A percentile compares a stretch with the other conserved stretches of the same genome.
Evolutionary conservation across 2,797 vertebrate species (phyloP).

Genomic region (Cygnus olor): DNA sequence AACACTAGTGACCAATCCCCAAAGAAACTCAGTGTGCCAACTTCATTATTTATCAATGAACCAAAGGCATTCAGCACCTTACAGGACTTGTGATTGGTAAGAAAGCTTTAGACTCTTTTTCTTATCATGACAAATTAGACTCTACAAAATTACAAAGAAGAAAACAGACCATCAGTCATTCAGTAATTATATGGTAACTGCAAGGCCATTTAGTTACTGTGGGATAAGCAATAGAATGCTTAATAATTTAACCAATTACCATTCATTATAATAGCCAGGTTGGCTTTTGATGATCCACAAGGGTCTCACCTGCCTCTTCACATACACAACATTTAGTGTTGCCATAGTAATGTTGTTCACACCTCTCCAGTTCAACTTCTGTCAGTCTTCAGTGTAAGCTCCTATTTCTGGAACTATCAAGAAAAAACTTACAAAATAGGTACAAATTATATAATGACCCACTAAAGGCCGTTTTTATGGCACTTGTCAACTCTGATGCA

Average conservation of each 20-base stretch:
- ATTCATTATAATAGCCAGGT: conserved; percentile 77
- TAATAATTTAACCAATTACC: conserved; percentile 82
- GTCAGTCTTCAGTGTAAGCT: conserved; percentile 66
- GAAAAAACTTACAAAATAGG: conserved; percentile 63
- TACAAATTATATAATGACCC: conserved; percentile 59
- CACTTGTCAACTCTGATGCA: conserved; percentile 51
- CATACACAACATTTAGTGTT: conserved; percentile 60
- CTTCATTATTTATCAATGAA: not conserved
- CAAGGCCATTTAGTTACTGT: conserved; percentile 77
- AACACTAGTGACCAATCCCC: not conserved
- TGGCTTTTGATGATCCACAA: conserved; percentile 77
- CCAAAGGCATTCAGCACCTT: not conserved
- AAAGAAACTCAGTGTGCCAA: not conserved
- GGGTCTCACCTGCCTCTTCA: conserved; percentile 75
- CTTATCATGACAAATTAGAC: conserved; percentile 60
- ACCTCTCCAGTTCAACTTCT: conserved; percentile 67
- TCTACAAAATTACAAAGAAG: conserved; percentile 52
- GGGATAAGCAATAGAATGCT: conserved; percentile 80
- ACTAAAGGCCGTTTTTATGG: conserved; percentile 26
- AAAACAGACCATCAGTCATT: conserved; percentile 76
- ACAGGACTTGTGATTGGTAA: not conserved
- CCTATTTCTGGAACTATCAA: conserved; percentile 67
- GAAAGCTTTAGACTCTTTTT: conserved; percentile 7
- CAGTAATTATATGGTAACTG: conserved; percentile 78
- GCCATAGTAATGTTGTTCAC: conserved; percentile 57